These are phyloP conservation scores for Parnassius orleans DNA, from an alignment of 2,888 invertebrate species.

Conservation along the genomic window DNA sequence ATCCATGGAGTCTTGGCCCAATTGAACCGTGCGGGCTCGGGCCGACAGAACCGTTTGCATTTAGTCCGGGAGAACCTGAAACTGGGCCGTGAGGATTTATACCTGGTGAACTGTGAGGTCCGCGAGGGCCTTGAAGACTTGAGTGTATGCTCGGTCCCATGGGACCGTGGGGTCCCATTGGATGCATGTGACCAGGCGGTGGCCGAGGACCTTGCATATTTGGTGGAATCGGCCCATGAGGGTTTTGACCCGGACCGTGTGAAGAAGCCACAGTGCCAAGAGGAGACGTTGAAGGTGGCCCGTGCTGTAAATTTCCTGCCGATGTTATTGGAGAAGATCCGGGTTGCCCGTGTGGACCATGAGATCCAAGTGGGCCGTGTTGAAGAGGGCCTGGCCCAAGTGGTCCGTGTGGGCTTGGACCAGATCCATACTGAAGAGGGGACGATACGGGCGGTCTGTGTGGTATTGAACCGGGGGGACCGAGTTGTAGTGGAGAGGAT, in stretches of 20 bases:
- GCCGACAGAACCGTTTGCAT: slow-evolving; percentile 14
- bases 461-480: slow-evolving; percentile 22
- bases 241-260: slow-evolving; percentile 12
- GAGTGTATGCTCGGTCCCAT: slow-evolving; percentile 16
- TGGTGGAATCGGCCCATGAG: slow-evolving; percentile 15
- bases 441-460: slow-evolving; percentile 22
- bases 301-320: slow-evolving; percentile 28
- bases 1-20: slow-evolving; percentile 26
- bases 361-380: slow-evolving; percentile 18
- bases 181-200: slow-evolving; percentile 13
- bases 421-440: slow-evolving; percentile 21
- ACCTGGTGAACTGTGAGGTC: slow-evolving; percentile 26
- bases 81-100: slow-evolving; percentile 16
- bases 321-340: slow-evolving; percentile 29
- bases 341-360: slow-evolving; percentile 29
- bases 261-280: slow-evolving; percentile 13
- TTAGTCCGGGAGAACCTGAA: slow-evolving; percentile 15
- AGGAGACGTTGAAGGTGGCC: slow-evolving; percentile 30
- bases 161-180: slow-evolving; percentile 26
- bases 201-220: slow-evolving; percentile 21
- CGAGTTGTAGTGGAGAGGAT: slow-evolving; percentile 20
- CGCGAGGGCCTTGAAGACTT: slow-evolving; percentile 29
- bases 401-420: slow-evolving; percentile 19
- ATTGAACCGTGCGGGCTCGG: slow-evolving; percentile 30
- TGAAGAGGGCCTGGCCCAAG: slow-evolving; percentile 21